Evolutionary conservation across 2,888 invertebrate genomes (phyloP).

Genomic region (Andrena chrysosceles): DNA sequence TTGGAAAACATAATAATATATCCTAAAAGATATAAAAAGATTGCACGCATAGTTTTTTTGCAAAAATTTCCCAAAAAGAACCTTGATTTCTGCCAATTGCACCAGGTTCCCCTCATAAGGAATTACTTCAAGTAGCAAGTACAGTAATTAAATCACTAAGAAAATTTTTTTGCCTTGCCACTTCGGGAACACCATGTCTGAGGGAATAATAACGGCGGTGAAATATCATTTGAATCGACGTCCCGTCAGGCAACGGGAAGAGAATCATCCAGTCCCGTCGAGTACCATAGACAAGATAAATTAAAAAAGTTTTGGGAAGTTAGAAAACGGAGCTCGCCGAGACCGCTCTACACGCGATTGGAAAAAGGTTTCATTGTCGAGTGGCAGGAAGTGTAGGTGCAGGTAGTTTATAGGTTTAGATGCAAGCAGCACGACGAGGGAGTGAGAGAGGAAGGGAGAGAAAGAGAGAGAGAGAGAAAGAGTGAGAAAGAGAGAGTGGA

Average conservation of each 20-base stretch:
- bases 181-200: too few species aligned
- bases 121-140: too few species aligned
- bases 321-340: conserved; percentile 24
- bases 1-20: too few species aligned
- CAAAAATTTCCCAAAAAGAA: too few species aligned
- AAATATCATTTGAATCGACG: conserved; percentile 5
- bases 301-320: conserved; percentile 50
- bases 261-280: not conserved
- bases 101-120: too few species aligned
- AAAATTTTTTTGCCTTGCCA: too few species aligned
- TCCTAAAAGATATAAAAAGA: too few species aligned
- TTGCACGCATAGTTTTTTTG: too few species aligned
- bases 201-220: not conserved
- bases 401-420: conserved; percentile 71
- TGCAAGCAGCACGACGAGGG: conserved; percentile 58
- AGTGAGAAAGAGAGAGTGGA: conserved; percentile 28
- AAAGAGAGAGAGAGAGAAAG: conserved; percentile 54
- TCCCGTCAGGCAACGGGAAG: not conserved
- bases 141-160: too few species aligned
- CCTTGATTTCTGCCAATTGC: too few species aligned
- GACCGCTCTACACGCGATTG: conserved; percentile 44
- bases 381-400: conserved; percentile 66
- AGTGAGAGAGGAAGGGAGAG: conserved; percentile 51
- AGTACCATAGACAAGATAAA: conserved; percentile 42
- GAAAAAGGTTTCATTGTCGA: conserved; percentile 61